A percentile compares a stretch with the other conserved stretches of the same genome.
Evolutionary conservation across 2,888 invertebrate species (phyloP).

Genomic region (Parnassius smintheus): DNA sequence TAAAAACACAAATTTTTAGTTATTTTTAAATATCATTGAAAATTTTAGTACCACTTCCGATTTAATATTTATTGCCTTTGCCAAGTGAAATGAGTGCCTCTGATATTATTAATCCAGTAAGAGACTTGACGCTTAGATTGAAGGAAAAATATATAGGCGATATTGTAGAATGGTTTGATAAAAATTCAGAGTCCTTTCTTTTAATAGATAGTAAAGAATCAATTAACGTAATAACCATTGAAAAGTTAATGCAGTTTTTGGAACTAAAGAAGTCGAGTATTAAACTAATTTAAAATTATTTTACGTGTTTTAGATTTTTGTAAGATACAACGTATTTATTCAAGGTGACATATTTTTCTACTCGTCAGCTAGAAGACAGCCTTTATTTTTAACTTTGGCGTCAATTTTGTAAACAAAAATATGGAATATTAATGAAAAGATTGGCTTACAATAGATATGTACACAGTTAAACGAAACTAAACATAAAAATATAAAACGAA

Average conservation of each 20-base stretch:
- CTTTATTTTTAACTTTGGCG: too few relatives aligned
- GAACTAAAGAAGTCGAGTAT: constrained; percentile 60
- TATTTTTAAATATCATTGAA: not conserved
- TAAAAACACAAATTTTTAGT: too few relatives aligned
- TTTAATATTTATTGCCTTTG: not conserved
- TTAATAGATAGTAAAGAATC: constrained; percentile 50
- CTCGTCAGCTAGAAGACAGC: too few relatives aligned
- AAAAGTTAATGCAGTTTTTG: constrained; percentile 55
- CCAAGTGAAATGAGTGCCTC: not conserved
- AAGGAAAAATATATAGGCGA: constrained; percentile 56
- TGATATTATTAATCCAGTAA: constrained; percentile 5
- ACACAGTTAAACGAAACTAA: too few relatives aligned
- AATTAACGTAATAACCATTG: constrained; percentile 57
- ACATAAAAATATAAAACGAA: too few relatives aligned
- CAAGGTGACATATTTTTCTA: too few relatives aligned
- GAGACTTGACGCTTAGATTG: constrained; percentile 41
- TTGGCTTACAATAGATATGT: too few relatives aligned
- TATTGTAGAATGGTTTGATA: constrained; percentile 59
- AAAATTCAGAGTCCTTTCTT: constrained; percentile 50
- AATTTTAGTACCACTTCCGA: not conserved
- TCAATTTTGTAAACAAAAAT: too few relatives aligned
- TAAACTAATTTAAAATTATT: not conserved
- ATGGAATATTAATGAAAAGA: too few relatives aligned
- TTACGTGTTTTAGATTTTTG: not conserved
- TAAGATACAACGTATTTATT: too few relatives aligned